phyloP scores from a whole-genome alignment of 1,140 invertebrate species.

The Psilanteris sp. region DNA sequence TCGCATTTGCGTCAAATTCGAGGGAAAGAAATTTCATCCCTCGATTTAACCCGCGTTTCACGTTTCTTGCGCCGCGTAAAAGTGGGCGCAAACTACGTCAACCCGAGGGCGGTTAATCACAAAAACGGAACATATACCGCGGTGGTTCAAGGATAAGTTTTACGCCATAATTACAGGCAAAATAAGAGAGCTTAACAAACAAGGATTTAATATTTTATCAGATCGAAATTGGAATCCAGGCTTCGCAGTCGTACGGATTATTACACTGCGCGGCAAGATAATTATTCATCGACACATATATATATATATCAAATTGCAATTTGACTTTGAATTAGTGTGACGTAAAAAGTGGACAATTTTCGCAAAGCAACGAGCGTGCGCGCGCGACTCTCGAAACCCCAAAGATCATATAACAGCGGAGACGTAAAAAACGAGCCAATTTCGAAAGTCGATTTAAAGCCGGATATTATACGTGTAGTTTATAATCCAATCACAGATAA shows the following conservation, averaged over 20 bases:
- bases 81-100: constrained; percentile 50
- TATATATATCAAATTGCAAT: no score
- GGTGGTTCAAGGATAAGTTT: neutral
- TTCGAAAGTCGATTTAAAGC: constrained; percentile 51
- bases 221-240: no score
- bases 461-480: constrained; percentile 36
- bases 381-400: no score
- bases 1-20: constrained; percentile 34
- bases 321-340: no score
- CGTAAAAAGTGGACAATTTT: no score
- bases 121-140: constrained; percentile 1
- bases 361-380: no score
- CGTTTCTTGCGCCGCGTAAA: constrained; percentile 16
- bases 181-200: no score
- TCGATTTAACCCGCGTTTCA: constrained; percentile 13
- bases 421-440: constrained; percentile 30
- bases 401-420: neutral
- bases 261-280: no score
- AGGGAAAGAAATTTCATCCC: constrained; percentile 41
- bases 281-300: no score
- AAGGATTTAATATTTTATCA: no score
- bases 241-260: no score
- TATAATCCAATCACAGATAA: constrained; percentile 51
- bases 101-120: constrained; percentile 40
- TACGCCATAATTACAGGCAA: neutral